Evolutionary conservation across 2,888 invertebrate species (phyloP).

Genomic region (Miltochrista miniata): DNA sequence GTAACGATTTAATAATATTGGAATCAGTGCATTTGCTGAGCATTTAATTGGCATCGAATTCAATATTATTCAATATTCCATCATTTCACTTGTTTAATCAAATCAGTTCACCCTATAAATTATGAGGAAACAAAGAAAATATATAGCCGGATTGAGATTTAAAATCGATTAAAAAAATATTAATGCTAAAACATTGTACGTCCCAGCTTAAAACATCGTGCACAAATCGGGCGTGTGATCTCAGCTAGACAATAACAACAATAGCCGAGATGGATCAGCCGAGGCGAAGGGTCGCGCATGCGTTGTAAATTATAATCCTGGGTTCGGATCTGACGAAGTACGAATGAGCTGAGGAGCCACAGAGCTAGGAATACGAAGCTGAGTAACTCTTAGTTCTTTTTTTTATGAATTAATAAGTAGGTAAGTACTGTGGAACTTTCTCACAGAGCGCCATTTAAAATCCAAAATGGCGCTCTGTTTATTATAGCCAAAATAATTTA

Average conservation of each 20-base stretch:
- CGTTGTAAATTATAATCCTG: conserved; percentile 52
- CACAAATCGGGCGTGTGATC: conserved; percentile 23
- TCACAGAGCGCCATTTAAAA: no score
- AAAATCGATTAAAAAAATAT: background rate
- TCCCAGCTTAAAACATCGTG: conserved; percentile 14
- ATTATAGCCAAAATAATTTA: no score
- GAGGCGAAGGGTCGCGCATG: conserved; percentile 50
- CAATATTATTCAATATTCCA: no score
- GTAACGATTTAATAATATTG: no score
- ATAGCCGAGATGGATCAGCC: conserved; percentile 39
- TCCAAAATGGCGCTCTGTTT: no score
- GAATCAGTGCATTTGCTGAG: no score
- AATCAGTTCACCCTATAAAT: no score
- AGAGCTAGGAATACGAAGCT: conserved; percentile 28
- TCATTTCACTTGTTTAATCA: no score
- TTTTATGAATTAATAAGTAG: background rate
- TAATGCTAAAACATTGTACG: conserved; percentile 1
- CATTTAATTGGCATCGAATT: no score
- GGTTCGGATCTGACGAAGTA: conserved; percentile 51
- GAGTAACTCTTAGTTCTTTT: background rate
- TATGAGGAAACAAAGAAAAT: no score
- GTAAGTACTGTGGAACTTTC: no score
- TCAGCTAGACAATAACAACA: conserved; percentile 36
- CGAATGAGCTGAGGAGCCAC: conserved; percentile 39
- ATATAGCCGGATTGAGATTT: no score